Evolutionary conservation across 2,113 vertebrate species (phyloP).

Genomic region (Arvicanthis niloticus): DNA sequence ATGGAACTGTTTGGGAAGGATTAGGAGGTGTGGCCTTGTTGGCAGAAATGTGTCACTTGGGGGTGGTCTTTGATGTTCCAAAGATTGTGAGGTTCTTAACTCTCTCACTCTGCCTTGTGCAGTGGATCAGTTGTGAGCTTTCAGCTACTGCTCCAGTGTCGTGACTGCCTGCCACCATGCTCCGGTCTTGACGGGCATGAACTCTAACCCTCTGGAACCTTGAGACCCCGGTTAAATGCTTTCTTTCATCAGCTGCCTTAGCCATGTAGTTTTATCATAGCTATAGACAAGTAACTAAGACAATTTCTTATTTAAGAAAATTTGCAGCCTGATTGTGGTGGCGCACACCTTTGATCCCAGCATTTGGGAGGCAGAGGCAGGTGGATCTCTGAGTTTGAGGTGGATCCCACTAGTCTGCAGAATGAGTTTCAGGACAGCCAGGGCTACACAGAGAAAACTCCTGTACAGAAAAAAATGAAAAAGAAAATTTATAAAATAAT

Average conservation of each 20-base stretch:
- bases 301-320: background rate
- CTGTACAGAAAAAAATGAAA: background rate
- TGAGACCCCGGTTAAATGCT: background rate
- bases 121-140: background rate
- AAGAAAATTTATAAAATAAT: background rate
- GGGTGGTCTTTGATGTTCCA: background rate
- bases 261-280: background rate
- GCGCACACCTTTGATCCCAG: too few relatives aligned
- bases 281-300: background rate
- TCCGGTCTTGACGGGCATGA: background rate
- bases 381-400: background rate
- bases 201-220: background rate
- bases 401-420: background rate
- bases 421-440: background rate
- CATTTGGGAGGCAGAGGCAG: background rate
- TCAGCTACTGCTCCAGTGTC: background rate
- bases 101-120: background rate
- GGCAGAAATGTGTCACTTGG: background rate
- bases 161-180: background rate
- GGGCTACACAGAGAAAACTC: background rate
- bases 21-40: background rate
- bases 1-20: background rate
- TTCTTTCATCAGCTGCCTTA: background rate
- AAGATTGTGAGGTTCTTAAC: background rate
- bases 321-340: background rate